Evolutionary conservation across 2,797 vertebrate genomes (phyloP).

Genomic region (Pagetopsis macropterus): DNA sequence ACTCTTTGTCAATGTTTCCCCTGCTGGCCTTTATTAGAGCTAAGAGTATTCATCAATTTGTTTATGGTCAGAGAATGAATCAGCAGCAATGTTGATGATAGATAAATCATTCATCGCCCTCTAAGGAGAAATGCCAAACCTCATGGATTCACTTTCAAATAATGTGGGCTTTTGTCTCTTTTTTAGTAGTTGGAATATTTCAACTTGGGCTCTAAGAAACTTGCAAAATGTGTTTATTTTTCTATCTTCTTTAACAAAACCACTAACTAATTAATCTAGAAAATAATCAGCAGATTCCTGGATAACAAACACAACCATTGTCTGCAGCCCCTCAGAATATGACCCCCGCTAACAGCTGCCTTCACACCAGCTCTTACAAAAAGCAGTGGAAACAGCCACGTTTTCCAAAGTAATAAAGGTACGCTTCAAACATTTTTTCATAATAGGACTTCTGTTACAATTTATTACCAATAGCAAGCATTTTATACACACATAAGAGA

Average conservation of each 20-base stretch:
- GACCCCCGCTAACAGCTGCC: too few species aligned
- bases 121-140: not conserved
- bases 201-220: too few species aligned
- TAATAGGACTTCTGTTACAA: not conserved
- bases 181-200: conserved; percentile 1
- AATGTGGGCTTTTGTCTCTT: not conserved
- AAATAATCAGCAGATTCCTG: not conserved
- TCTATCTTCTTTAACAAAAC: not conserved
- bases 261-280: not conserved
- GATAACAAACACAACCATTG: not conserved
- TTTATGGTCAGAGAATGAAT: not conserved
- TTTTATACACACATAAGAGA: too few species aligned
- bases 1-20: not conserved
- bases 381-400: too few species aligned
- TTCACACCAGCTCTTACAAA: too few species aligned
- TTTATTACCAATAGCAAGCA: not conserved
- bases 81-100: not conserved
- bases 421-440: not conserved
- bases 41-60: not conserved
- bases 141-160: not conserved
- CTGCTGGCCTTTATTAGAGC: not conserved
- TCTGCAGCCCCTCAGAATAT: too few species aligned
- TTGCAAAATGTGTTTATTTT: too few species aligned
- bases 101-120: not conserved
- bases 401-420: not conserved